Base-by-base conservation (phyloP, 2,888 invertebrate genomes). In the Cryptus viduatorius region DNA sequence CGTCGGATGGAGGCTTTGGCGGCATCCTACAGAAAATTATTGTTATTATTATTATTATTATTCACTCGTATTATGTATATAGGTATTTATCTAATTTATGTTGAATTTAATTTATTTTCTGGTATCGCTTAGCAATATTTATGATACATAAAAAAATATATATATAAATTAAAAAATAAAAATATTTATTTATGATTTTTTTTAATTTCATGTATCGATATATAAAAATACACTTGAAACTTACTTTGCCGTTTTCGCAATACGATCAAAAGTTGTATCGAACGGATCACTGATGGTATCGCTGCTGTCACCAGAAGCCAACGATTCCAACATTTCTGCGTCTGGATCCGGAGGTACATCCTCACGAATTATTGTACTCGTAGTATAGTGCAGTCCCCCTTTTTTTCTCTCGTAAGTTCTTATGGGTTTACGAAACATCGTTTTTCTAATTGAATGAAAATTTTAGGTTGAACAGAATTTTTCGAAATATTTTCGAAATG, bases 211-310 rank as follows among this genome's bases (percentile, higher is more conserved):
- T 37, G 8, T 8, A 8, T 37, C 37, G 0, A 37, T 8, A 37
- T 71, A 75, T 10, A 0, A 24, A 19, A 8, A 71, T 42, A 2
- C n/a, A 4, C 10, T 14, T 29, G 73, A 48, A 73, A 44, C 77
- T 8, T 82, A 88, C 87, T 77, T 85, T 19, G 84, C 85, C 42
- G 82, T 87, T 84, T 81, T 89, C 8, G 83, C 83, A 14, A 92
- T 46, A 76, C 87, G 90, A 79, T 93, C 92, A 61, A 93, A 93
- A 4, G 92, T 91, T 16, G 91, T 90, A 1, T 93, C 90, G 29
- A 91, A 91, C 1, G 86, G 86, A 82, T 90, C 89, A 48, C 85
- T 68, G 12, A 86, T n/a, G 8, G 87, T 88, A 14, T 83, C 64
- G 29, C 89, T 80, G 16, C 0, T 24, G 16, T 19, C 14, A 4